These are phyloP conservation scores for Eristalis arbustorum DNA, from an alignment of 2,888 invertebrate species.

Conservation along the genomic window DNA sequence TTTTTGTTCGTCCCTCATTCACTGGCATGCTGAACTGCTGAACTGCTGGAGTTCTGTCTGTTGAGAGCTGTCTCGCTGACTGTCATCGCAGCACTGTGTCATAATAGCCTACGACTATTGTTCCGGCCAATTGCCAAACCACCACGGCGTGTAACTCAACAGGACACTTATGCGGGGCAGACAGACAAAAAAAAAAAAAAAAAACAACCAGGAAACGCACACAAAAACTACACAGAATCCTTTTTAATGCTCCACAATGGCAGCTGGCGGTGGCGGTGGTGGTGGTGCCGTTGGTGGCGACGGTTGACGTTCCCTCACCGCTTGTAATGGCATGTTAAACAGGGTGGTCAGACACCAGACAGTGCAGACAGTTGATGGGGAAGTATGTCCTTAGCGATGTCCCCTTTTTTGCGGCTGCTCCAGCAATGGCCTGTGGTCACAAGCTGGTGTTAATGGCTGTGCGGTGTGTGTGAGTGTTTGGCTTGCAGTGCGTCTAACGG, in stretches of 20 bases:
- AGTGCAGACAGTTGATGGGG: constrained; percentile 51
- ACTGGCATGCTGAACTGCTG: not conserved
- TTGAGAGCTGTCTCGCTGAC: constrained; percentile 44
- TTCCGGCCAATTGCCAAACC: constrained; percentile 69
- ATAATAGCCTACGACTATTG: constrained; percentile 60
- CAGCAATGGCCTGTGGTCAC: constrained; percentile 37
- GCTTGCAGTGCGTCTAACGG: not conserved
- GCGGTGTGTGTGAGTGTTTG: constrained; percentile 41
- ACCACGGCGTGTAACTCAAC: constrained; percentile 65
- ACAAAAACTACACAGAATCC: not conserved
- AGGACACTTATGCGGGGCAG: constrained; percentile 51
- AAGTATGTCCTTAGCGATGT: not conserved
- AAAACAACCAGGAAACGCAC: constrained; percentile 10
- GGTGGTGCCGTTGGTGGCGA: constrained; percentile 32
- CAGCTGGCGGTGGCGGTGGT: not conserved
- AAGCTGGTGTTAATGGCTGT: constrained; percentile 56
- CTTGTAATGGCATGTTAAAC: constrained; percentile 69
- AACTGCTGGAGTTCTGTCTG: constrained; percentile 23
- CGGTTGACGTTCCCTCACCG: constrained; percentile 55
- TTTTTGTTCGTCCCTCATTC: not conserved
- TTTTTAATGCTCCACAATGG: constrained; percentile 50
- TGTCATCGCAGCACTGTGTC: constrained; percentile 37
- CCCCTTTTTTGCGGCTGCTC: constrained; percentile 8
- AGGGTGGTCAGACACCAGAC: constrained; percentile 49
- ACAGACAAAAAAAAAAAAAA: constrained; percentile 22